Base-by-base conservation (phyloP, 1,140 invertebrate genomes). In the Bombus vancouverensis region DNA sequence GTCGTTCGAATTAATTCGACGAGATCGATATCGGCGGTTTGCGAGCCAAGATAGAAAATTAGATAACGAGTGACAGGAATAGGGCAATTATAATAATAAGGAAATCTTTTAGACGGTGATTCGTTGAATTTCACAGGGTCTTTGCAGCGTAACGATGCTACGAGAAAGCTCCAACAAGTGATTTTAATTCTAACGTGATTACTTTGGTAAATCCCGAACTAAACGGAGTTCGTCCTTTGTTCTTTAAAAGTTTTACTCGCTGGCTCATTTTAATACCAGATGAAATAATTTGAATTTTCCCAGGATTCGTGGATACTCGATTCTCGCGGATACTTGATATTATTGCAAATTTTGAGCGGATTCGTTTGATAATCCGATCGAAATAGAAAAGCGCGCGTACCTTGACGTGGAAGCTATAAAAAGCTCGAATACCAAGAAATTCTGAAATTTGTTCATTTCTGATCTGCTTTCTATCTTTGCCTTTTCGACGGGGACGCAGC, bases 51-150 rank as follows among this genome's bases (percentile, higher is more conserved):
- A 71, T 57, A 39, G 76, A 72, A 79, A 80, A 84, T 84, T 47
- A 80, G 68, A 80, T 65, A 84, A 80, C 71, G 53, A 80, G 37
- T n/a, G 9, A 4, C 32, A 10, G 25, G 28, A 39, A 12, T 25
- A 32, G 22, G 32, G 76, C 68, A 80, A 84, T 84, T 84, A 84
- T 84, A 80, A 80, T 84, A 84, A 84, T 62, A 80, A 72, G 47
- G 76, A 78, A 80, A 79, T 47, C 39, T 80, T 84, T 53, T n/a
- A 9, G 32, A 32, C 2, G 22, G 3, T 39, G 66, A 39, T 57
- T 72, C 76, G 68, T 71, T 57, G 44, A 83, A 57, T 66, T 84
- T 79, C 66, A 62, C 57, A 65, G 65, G 44, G 15, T 25, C 34
- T 22, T 57, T n/a, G 44, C 12, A 25, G 22, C 5, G 22, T 57